Percentiles rank a stretch among this genome's conserved stretches.
Evolutionary conservation across 2,113 vertebrate genomes (phyloP).

Genomic region (Nycticebus coucang): DNA sequence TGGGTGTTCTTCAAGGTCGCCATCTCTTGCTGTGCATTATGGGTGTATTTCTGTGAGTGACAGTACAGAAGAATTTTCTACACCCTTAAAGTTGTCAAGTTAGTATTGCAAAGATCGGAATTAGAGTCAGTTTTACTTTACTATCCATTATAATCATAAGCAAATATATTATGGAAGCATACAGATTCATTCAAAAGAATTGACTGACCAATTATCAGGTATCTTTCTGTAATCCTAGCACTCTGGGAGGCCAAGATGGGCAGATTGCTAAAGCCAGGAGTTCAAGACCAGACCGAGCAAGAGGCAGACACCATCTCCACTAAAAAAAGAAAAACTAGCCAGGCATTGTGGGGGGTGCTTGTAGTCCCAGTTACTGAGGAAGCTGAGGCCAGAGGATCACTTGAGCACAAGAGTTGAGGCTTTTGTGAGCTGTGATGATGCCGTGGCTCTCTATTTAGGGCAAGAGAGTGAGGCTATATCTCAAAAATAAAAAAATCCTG

Average conservation of each 20-base stretch:
- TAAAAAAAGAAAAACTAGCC: too few relatives aligned
- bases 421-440: too few relatives aligned
- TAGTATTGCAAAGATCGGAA: conserved; percentile 63
- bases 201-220: not conserved
- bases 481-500: not conserved
- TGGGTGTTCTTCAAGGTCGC: conserved; percentile 1
- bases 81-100: conserved; percentile 61
- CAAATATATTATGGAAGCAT: not conserved
- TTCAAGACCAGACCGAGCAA: too few relatives aligned
- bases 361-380: too few relatives aligned
- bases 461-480: too few relatives aligned
- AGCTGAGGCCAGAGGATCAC: too few relatives aligned
- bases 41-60: conserved; percentile 62
- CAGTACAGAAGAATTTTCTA: conserved; percentile 51
- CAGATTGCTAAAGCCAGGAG: too few relatives aligned
- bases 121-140: conserved; percentile 63
- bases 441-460: too few relatives aligned
- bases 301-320: too few relatives aligned
- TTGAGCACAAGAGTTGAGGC: too few relatives aligned
- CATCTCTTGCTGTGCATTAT: not conserved
- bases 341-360: too few relatives aligned
- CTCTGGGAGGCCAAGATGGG: too few relatives aligned
- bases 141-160: conserved; percentile 37
- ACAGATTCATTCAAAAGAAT: conserved; percentile 44
- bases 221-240: not conserved